A percentile compares a stretch with the other conserved stretches of the same genome.
Conservation (phyloP, 30 jellyfish, hydroid and myxozoan species). For the Cassiopea andromeda region DNA sequence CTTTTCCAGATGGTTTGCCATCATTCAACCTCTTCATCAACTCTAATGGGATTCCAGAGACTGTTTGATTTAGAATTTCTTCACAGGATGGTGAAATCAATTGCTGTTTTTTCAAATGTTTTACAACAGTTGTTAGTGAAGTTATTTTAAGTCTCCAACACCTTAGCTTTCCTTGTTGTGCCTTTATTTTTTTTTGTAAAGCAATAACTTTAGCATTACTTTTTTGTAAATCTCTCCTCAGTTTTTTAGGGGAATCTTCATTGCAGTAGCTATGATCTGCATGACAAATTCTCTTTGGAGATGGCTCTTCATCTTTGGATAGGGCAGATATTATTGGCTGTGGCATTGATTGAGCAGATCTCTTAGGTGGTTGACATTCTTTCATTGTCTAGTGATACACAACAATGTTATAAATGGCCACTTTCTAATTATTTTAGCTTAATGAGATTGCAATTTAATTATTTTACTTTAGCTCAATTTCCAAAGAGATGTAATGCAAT, state of each 20-base stretch:
- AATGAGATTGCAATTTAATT: no score
- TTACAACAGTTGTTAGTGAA: background rate
- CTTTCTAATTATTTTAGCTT: background rate
- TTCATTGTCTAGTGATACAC: background rate
- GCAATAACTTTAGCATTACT: background rate
- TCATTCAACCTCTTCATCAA: constrained; percentile 24
- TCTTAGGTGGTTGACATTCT: background rate
- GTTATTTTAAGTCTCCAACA: background rate
- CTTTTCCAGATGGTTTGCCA: constrained; percentile 25
- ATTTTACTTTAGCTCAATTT: no score
- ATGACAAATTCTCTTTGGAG: background rate
- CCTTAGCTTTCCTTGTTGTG: constrained; percentile 3
- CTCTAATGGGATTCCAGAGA: constrained; percentile 16
- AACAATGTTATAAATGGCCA: background rate
- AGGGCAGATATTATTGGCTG: background rate
- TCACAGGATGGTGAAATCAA: background rate
- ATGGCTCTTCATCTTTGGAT: background rate
- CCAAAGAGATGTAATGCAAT: background rate
- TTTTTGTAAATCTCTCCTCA: background rate
- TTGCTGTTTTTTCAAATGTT: background rate
- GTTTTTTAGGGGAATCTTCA: constrained; percentile 6
- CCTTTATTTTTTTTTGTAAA: background rate
- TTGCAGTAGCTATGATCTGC: background rate
- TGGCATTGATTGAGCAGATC: background rate
- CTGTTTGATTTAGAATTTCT: background rate